Evolutionary conservation across 1,140 invertebrate genomes (phyloP), one percentile per base, ranked within the genome.

Genomic region (Copidosoma floridanum): DNA sequence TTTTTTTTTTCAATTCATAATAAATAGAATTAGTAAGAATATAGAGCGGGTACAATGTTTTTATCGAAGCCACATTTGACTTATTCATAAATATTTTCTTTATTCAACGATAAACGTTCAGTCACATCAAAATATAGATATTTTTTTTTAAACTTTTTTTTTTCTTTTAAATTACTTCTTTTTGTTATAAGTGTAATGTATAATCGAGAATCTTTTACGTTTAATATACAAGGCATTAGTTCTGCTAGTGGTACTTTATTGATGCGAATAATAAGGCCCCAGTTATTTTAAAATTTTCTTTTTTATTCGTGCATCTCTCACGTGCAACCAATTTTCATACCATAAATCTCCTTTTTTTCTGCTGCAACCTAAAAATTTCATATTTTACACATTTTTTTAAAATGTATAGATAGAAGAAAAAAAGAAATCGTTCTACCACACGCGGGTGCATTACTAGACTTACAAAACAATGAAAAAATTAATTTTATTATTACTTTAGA

Each of bases 11-110:
- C 64, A 67, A 73, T 71, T 75, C 61, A 55, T 71, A 73, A 70
- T 71, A 74, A 73, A 76, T 77, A 69, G 73, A 75, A 78, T 78
- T 78, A 78, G 73, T 73, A 72, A 71, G 68, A 75, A 71, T 68
- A 71, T 72, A 72, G 72, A 77, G 71, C 72, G 68, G 66, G 61
- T 74, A 69, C 71, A 70, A 72, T 71, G 73, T 68, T 63, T 73
- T 73, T 65, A 55, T 71, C 67, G 67, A 68, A 55, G 63, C 57
- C 59, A 63, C 64, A 18, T 57, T 65, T 64, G 63, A 48, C 57
- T 68, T 68, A 52, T 52, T 61, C 55, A 43, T 59, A 66, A n/a
- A n/a, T 52, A 61, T 54, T 58, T 64, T 65, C 24, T 56, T 62
- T 65, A 47, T 47, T 32, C 29, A 40, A 38, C n/a, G 4, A 46